These are phyloP conservation scores for Thymelicus lineola DNA, from an alignment of 2,888 invertebrate genomes.

Conservation along the genomic window DNA sequence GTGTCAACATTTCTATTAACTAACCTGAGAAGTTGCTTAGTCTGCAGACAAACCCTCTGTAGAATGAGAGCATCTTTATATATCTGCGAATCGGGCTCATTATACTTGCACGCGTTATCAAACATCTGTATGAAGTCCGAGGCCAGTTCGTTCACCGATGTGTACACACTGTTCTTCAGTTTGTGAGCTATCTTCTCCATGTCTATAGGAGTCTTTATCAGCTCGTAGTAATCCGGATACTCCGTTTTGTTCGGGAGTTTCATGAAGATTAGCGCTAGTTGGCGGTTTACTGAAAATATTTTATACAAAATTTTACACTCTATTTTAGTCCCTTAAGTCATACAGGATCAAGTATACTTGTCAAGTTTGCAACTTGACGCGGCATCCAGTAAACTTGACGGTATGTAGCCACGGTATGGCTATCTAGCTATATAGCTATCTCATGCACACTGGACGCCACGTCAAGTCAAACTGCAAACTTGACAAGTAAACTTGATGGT, in stretches of 20 bases:
- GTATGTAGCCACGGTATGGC: no score
- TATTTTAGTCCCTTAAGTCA: no score
- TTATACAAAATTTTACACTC: neutral
- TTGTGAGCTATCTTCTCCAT: slow-evolving; percentile 97
- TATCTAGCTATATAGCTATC: no score
- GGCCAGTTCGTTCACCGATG: slow-evolving; percentile 93
- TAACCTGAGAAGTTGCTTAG: slow-evolving; percentile 93
- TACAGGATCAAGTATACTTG: no score
- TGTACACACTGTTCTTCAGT: slow-evolving; percentile 90
- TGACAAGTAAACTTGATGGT: no score
- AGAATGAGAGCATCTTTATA: slow-evolving; percentile 98
- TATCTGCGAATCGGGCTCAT: slow-evolving; percentile 98
- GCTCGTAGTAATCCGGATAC: slow-evolving; percentile 98
- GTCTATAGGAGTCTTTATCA: slow-evolving; percentile 98
- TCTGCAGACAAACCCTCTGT: slow-evolving; percentile 96
- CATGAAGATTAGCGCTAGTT: slow-evolving; percentile 97
- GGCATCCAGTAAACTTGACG: no score
- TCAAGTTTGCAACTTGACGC: no score
- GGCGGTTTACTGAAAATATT: slow-evolving; percentile 88
- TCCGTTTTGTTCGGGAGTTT: slow-evolving; percentile 97
- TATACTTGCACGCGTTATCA: slow-evolving; percentile 98
- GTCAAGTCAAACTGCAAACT: no score
- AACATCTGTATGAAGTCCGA: slow-evolving; percentile 97
- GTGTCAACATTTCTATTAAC: no score
- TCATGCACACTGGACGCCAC: no score